These are phyloP conservation scores for Nannoperca australis DNA, from an alignment of 2,797 vertebrate species.

Conservation along the genomic window DNA sequence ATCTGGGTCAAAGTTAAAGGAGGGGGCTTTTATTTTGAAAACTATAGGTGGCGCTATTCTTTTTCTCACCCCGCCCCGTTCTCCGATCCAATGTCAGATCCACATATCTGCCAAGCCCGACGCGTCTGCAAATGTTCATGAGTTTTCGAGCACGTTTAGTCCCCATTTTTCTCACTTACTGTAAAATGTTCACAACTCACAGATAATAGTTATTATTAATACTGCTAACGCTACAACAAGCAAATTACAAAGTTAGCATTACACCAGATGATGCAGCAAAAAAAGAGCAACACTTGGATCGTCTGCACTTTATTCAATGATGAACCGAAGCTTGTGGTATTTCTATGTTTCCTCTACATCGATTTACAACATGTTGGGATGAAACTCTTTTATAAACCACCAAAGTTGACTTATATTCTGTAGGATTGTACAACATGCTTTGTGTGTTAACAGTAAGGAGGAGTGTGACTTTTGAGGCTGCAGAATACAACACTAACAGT, in stretches of 20 bases:
- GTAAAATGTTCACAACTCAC: no score
- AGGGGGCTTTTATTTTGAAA: no score
- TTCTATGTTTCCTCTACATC: not conserved
- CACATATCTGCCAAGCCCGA: no score
- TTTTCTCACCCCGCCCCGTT: no score
- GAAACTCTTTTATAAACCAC: constrained; percentile 12
- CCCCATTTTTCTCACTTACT: no score
- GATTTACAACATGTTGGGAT: constrained; percentile 26
- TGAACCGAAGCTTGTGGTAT: constrained; percentile 18
- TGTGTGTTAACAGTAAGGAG: not conserved
- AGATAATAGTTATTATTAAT: no score
- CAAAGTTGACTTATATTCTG: not conserved
- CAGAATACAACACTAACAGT: constrained; percentile 6
- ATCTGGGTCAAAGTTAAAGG: no score
- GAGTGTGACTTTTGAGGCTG: not conserved
- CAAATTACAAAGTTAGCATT: not conserved
- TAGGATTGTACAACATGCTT: constrained; percentile 18
- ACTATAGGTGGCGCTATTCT: no score
- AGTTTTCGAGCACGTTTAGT: no score
- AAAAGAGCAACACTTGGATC: not conserved
- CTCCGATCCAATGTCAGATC: no score
- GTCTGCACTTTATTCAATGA: constrained; percentile 36
- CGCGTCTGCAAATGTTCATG: no score
- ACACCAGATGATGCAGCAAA: not conserved
- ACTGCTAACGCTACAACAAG: no score